Evolutionary conservation across 2,113 vertebrate species (phyloP).

Genomic region (Holacanthus passer): DNA sequence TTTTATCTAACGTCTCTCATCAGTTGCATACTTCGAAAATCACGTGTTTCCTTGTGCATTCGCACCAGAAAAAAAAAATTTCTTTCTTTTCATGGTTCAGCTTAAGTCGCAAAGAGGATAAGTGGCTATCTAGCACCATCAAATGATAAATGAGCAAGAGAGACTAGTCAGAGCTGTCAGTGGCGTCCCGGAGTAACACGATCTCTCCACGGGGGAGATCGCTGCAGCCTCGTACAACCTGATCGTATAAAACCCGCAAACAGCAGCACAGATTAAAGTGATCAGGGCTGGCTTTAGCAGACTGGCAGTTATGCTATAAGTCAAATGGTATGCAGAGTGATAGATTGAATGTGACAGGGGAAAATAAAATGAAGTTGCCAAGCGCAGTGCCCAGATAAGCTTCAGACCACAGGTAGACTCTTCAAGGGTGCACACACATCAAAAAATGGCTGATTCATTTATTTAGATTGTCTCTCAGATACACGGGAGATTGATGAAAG

Average conservation of each 20-base stretch:
- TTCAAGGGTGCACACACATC: background rate
- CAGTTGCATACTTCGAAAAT: background rate
- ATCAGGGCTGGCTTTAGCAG: conserved; percentile 61
- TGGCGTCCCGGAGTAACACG: conserved; percentile 31
- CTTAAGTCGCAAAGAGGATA: conserved; percentile 17
- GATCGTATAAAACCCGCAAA: conserved; percentile 60
- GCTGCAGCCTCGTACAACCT: conserved; percentile 34
- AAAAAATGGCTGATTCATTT: background rate
- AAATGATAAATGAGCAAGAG: conserved; percentile 45
- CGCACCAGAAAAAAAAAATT: conserved; percentile 9
- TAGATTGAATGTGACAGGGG: conserved; percentile 49
- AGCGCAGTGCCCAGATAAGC: conserved; percentile 27
- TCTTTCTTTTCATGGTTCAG: conserved; percentile 4
- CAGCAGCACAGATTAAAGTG: conserved; percentile 62
- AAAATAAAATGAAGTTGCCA: conserved; percentile 46
- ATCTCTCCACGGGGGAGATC: conserved; percentile 42
- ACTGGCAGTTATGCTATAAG: conserved; percentile 42
- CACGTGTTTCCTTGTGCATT: background rate
- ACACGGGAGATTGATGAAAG: conserved; percentile 1
- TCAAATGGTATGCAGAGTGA: conserved; percentile 38
- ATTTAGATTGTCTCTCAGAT: conserved; percentile 12
- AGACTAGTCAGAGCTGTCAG: conserved; percentile 39
- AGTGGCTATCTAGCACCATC: conserved; percentile 26
- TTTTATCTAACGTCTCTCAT: background rate
- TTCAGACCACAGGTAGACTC: conserved; percentile 27